A percentile compares a stretch with the other conserved stretches of the same genome.
phyloP scores from a whole-genome alignment of 2,113 vertebrate species.

The Strix aluco region DNA sequence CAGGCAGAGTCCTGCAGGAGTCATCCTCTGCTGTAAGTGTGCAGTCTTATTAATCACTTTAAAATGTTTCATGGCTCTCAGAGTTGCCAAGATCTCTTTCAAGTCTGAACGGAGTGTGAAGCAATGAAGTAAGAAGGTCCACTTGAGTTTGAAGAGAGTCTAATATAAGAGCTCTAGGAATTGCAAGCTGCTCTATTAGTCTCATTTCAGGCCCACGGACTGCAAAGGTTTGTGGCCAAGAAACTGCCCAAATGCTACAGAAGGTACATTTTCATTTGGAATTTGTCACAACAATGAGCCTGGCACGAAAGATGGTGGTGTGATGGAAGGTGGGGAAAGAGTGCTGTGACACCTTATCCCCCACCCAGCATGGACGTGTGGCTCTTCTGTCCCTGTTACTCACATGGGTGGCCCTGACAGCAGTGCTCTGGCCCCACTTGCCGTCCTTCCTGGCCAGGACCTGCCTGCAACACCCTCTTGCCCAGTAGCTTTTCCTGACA shows the following conservation, averaged over 20 bases:
- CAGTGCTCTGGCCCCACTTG: background rate
- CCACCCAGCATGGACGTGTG: accelerated
- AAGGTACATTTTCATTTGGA: background rate
- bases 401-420: background rate
- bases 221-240: background rate
- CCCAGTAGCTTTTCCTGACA: background rate
- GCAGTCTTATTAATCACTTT: background rate
- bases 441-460: background rate
- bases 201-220: background rate
- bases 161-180: background rate
- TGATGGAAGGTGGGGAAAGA: background rate
- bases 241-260: background rate
- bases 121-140: background rate
- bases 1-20: conserved; percentile 9
- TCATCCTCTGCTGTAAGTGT: background rate
- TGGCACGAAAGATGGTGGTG: background rate
- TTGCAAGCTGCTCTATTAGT: background rate
- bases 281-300: background rate
- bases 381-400: background rate
- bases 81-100: conserved; percentile 6
- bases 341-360: background rate
- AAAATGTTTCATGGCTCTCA: background rate
- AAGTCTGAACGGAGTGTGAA: background rate
- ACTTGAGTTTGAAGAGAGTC: background rate
- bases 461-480: background rate